Percentiles rank a stretch among this genome's conserved stretches.
These are phyloP conservation scores for Orthonyx spaldingii DNA, from an alignment of 2,113 vertebrate genomes.

Conservation along the genomic window DNA sequence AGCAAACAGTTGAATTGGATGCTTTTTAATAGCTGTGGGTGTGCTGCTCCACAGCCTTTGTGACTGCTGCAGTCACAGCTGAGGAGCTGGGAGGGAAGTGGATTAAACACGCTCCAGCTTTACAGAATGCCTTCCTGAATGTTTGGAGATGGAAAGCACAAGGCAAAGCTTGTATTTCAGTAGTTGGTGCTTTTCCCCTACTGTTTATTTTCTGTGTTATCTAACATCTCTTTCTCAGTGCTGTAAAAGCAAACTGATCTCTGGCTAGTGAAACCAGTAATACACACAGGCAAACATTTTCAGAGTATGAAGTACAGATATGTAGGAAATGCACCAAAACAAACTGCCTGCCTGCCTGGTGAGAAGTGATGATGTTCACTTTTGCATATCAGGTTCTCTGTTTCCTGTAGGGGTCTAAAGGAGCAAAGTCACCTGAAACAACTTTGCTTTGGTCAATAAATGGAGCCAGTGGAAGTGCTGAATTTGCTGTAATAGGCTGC, in stretches of 20 bases:
- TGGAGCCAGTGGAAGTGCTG: neutral
- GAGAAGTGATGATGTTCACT: neutral
- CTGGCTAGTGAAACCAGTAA: neutral
- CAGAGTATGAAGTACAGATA: neutral
- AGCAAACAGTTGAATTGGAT: neutral
- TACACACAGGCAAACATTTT: neutral
- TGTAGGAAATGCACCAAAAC: neutral
- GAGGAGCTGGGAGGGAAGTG: neutral
- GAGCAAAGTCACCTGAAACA: neutral
- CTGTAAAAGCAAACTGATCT: neutral
- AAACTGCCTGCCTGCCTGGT: accelerated
- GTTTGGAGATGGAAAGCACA: neutral
- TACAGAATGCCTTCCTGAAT: neutral
- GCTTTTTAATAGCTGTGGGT: neutral
- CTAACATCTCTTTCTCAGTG: neutral
- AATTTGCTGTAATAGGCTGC: neutral
- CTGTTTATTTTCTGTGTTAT: neutral
- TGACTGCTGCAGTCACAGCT: neutral
- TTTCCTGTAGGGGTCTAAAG: neutral
- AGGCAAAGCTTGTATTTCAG: neutral
- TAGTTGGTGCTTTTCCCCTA: neutral
- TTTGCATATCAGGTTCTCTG: neutral
- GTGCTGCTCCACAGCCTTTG: neutral
- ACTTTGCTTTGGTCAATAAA: neutral
- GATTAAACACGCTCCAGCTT: neutral